phyloP scores from a whole-genome alignment of 2,113 vertebrate genomes.

The Delphinapterus leucas region DNA sequence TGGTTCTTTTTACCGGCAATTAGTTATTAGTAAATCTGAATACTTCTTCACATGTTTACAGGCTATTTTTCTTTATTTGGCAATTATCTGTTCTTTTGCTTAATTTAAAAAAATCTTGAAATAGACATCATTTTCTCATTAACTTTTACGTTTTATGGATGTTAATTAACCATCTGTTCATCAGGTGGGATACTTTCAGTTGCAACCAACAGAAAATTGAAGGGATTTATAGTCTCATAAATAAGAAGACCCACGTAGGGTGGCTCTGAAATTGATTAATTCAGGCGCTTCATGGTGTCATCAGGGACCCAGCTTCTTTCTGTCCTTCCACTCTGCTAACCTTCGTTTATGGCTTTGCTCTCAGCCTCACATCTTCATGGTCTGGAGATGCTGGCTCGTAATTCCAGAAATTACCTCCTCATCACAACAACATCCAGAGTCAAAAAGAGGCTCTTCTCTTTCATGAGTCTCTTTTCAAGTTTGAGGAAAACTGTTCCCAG shows the following conservation, averaged over 20 bases:
- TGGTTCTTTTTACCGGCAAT: neutral
- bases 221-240: neutral
- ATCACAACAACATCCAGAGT: neutral
- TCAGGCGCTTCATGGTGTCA: neutral
- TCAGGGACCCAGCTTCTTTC: neutral
- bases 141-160: slow-evolving; percentile 28
- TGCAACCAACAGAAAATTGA: neutral
- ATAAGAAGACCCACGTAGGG: neutral
- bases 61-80: slow-evolving; percentile 9
- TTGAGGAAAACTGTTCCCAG: neutral
- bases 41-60: neutral
- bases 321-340: neutral
- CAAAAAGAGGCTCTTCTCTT: neutral
- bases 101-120: slow-evolving; percentile 42
- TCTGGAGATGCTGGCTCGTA: neutral
- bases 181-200: slow-evolving; percentile 28
- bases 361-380: neutral
- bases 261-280: neutral
- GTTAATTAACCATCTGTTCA: slow-evolving; percentile 53
- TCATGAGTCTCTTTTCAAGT: neutral
- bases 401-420: neutral
- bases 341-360: neutral
- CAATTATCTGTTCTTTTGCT: slow-evolving; percentile 10
- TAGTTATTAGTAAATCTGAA: neutral
- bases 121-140: slow-evolving; percentile 22